Base-by-base conservation (phyloP, 2,797 vertebrate species). In the Tarsius wallacei region DNA sequence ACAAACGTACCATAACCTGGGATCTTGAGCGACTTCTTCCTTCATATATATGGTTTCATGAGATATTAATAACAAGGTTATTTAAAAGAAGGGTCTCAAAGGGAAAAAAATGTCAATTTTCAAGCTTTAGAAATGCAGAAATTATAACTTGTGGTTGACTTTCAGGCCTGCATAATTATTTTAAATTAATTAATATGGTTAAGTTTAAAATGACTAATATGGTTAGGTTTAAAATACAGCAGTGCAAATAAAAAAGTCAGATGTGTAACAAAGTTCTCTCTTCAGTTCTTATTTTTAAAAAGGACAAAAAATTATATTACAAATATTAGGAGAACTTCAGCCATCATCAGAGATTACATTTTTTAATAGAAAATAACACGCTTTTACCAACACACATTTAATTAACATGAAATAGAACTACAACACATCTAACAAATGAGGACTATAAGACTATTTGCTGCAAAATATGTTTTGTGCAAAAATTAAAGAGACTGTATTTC, bases 381-480 rank as follows among this genome's bases (percentile, higher is more conserved):
- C 63, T 74, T 91, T 84, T 91, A 89, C 73, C 78, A 4, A n/a
- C 61, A 64, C 4, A 88, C 83, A 77, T 8, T 90, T 47, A 87
- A 21, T 66, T 95, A 85, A 88, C 76, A 71, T 96, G 74, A 98
- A 90, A 78, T 0, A 98, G 59, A 97, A 85, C 81, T 71, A 64
- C 55, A 88, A 70, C 64, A 16, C n/a, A 51, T 77, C 8, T 83
- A 94, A 16, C 19, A 47, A 90, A 70, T 70, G 83, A 91, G 57
- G 84, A 93, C 81, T 47, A 55, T 31, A 10, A 95, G 57, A 71
- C 57, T 85, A 84, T 89, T 83, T 90, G 55, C 89, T n/a, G 71
- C 83, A 85, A 82, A 92, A 97, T 96, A 83, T 3, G 97, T 49
- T 97, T 96, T 97, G 71, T 95, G 96, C 82, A 97, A 97, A 98